Percentiles rank a stretch among this genome's conserved stretches.
phyloP scores from a whole-genome alignment of 2,888 invertebrate species.

The Chloroclysta siterata region DNA sequence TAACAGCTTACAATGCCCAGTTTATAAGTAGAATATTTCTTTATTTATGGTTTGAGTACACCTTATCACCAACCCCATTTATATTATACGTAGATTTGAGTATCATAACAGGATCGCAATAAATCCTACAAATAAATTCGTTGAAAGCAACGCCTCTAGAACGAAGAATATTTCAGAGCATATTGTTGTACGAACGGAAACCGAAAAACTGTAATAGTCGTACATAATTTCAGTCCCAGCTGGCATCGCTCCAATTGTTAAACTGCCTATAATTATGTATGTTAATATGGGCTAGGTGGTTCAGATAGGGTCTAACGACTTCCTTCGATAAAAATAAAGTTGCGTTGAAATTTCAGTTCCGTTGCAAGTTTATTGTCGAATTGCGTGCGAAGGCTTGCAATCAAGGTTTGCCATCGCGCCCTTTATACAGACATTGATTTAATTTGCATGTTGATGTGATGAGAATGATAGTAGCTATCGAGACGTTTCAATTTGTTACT shows the following conservation, averaged over 20 bases:
- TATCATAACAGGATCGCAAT: slow-evolving; percentile 48
- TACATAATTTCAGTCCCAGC: slow-evolving; percentile 71
- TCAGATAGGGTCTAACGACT: slow-evolving; percentile 83
- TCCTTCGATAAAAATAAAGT: slow-evolving; percentile 84
- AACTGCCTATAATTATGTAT: slow-evolving; percentile 83
- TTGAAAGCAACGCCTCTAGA: slow-evolving; percentile 55
- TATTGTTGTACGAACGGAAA: slow-evolving; percentile 69
- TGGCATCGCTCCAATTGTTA: slow-evolving; percentile 78
- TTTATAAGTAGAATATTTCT: slow-evolving; percentile 16
- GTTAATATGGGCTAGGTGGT: slow-evolving; percentile 81
- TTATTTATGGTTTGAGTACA: slow-evolving; percentile 15
- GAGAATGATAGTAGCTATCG: slow-evolving; percentile 53
- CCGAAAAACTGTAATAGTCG: slow-evolving; percentile 74
- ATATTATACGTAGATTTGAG: slow-evolving; percentile 30
- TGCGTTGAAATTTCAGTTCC: slow-evolving; percentile 84
- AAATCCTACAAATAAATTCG: slow-evolving; percentile 57
- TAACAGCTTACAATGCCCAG: not conserved
- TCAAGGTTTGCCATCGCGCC: slow-evolving; percentile 72
- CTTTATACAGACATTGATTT: slow-evolving; percentile 83
- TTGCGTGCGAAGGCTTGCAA: slow-evolving; percentile 76
- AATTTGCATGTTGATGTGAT: slow-evolving; percentile 75
- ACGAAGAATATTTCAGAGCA: slow-evolving; percentile 62
- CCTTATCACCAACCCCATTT: slow-evolving; percentile 22
- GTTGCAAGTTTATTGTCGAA: slow-evolving; percentile 80
- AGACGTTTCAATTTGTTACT: slow-evolving; percentile 54